These are phyloP conservation scores for Dendronephthya gigantea DNA, from an alignment of 64 coral and sea anemone species.

Conservation along the genomic window DNA sequence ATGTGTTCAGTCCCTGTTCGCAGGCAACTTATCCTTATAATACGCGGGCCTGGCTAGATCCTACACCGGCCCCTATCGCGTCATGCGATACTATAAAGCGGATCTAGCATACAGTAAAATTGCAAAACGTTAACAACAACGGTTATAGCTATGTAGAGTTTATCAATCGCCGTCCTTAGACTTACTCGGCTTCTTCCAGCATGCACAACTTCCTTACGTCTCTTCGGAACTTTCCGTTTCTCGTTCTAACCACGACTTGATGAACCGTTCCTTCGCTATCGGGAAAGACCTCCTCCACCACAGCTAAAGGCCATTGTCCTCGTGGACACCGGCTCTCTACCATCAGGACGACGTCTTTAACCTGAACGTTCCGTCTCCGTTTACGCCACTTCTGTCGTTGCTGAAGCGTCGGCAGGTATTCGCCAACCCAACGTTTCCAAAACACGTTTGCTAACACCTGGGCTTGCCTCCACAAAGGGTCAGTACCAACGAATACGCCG, in stretches of 20 bases:
- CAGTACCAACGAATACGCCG: background rate
- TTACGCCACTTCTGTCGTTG: slow-evolving; percentile 26
- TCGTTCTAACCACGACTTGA: slow-evolving; percentile 12
- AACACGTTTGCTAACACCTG: slow-evolving; percentile 26
- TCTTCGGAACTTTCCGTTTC: background rate
- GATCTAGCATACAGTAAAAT: background rate
- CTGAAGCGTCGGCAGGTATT: slow-evolving; percentile 36
- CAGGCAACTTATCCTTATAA: background rate
- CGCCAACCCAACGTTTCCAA: slow-evolving; percentile 42
- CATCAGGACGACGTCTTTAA: slow-evolving; percentile 32
- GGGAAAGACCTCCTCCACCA: no score
- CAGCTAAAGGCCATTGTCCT: slow-evolving; percentile 44
- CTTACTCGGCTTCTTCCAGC: no score
- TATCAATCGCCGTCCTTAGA: no score
- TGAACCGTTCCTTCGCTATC: slow-evolving; percentile 30
- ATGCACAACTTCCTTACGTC: slow-evolving; percentile 28
- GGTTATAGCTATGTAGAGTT: no score
- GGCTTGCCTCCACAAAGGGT: slow-evolving; percentile 11
- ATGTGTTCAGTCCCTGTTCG: no score
- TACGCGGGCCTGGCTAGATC: background rate
- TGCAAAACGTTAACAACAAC: no score
- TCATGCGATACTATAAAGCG: background rate
- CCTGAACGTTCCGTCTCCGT: background rate
- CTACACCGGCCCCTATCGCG: background rate
- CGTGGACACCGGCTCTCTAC: slow-evolving; percentile 14